Evolutionary conservation across 1,140 invertebrate species (phyloP).

Genomic region (Homalodisca vitripennis): DNA sequence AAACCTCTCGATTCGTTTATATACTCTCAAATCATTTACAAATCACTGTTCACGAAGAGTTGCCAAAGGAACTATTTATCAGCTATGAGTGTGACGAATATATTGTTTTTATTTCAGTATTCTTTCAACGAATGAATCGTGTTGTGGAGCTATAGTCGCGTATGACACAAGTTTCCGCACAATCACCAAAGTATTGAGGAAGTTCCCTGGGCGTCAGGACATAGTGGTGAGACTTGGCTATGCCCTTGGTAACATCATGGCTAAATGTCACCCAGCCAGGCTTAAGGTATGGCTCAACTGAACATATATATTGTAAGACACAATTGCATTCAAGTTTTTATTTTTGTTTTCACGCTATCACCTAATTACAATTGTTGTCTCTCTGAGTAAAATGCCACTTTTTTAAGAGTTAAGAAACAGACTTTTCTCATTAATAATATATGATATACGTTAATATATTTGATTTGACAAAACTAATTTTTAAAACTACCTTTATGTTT

Average conservation of each 20-base stretch:
- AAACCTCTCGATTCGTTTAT: slow-evolving; percentile 22
- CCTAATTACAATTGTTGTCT: no score
- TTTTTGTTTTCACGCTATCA: no score
- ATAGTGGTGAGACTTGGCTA: slow-evolving; percentile 71
- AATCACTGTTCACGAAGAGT: not conserved
- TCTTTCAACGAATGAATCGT: slow-evolving; percentile 69
- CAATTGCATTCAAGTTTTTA: no score
- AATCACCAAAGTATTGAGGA: slow-evolving; percentile 56
- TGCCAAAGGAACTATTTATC: not conserved
- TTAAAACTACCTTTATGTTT: no score
- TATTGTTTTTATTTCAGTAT: slow-evolving; percentile 62
- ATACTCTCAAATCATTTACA: not conserved
- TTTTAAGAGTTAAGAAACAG: no score
- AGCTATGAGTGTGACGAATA: not conserved
- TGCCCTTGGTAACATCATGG: slow-evolving; percentile 75
- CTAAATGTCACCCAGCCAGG: slow-evolving; percentile 63
- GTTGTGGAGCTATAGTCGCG: slow-evolving; percentile 64
- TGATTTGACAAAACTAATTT: no score
- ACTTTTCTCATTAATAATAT: no score
- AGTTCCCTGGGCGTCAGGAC: slow-evolving; percentile 60
- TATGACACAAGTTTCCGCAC: slow-evolving; percentile 52
- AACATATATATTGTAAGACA: no score
- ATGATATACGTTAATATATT: no score
- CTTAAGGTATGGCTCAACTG: slow-evolving; percentile 53
- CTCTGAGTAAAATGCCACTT: no score